Conservation (phyloP, 2,888 invertebrate genomes). For the Hydrotaea diabolus region DNA sequence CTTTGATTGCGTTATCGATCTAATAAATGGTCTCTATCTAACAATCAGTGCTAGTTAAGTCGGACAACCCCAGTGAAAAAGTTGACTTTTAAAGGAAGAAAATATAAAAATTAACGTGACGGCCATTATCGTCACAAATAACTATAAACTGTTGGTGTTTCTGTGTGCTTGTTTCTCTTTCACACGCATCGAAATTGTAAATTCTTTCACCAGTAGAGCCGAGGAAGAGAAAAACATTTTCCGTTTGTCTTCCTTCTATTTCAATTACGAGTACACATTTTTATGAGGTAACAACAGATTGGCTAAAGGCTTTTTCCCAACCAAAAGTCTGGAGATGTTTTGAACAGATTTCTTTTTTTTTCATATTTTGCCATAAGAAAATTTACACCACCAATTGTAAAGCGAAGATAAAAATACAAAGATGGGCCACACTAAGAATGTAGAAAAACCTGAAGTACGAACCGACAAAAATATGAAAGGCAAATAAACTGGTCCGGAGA, state of each 20-base stretch:
- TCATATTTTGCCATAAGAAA: background rate
- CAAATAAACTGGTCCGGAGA: conserved; percentile 15
- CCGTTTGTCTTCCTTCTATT: background rate
- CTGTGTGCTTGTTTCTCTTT: background rate
- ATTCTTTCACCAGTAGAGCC: background rate
- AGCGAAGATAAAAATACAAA: conserved; percentile 17
- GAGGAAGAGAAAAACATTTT: background rate
- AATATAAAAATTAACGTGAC: background rate
- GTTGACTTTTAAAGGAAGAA: background rate
- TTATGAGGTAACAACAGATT: conserved; percentile 52
- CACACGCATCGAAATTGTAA: background rate
- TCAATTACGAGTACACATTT: conserved; percentile 33
- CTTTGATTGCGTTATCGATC: too few relatives aligned
- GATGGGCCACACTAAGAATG: conserved; percentile 21
- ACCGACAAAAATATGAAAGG: conserved; percentile 16
- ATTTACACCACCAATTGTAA: conserved; percentile 42
- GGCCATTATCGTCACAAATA: too few relatives aligned
- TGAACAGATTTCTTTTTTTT: conserved; percentile 27
- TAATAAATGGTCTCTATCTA: too few relatives aligned
- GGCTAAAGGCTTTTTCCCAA: conserved; percentile 53
- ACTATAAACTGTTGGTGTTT: too few relatives aligned
- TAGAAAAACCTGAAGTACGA: conserved; percentile 13
- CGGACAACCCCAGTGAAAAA: background rate
- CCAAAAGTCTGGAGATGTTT: conserved; percentile 46
- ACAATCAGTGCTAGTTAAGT: too few relatives aligned